A percentile compares a stretch with the other conserved stretches of the same genome.
Conservation (phyloP, 2,888 invertebrate species). For the Harpagoxenus sublaevis region DNA sequence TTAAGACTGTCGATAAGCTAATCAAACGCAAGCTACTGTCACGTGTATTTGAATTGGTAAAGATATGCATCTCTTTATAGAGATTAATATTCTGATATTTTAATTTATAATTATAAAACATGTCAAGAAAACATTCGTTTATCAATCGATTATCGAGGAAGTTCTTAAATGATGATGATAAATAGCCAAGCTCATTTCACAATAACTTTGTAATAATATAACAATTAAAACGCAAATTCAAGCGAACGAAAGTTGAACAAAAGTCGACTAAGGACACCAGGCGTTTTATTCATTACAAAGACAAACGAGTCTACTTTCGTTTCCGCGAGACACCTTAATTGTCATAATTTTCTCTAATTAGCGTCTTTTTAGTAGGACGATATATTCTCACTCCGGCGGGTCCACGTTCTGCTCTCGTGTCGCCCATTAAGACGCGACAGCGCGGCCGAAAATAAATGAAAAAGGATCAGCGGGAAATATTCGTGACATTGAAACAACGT, state of each 20-base stretch:
- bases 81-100: constrained; percentile 30
- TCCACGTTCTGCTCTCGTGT: constrained; percentile 3
- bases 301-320: constrained; percentile 25
- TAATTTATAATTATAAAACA: not conserved
- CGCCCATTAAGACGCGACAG: constrained; percentile 30
- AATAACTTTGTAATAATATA: not conserved
- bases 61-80: constrained; percentile 12
- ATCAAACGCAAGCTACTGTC: not conserved
- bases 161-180: not conserved
- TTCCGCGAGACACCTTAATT: constrained; percentile 19
- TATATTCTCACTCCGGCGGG: not conserved
- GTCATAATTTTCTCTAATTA: constrained; percentile 43
- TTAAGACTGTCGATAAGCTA: constrained; percentile 32
- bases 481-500: constrained; percentile 75
- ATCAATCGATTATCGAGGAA: not conserved
- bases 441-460: not conserved
- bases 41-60: constrained; percentile 1
- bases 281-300: constrained; percentile 23
- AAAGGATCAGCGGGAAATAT: constrained; percentile 52
- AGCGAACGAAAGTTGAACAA: not conserved
- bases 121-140: not conserved
- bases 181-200: not conserved
- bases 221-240: not conserved
- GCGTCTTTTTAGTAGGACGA: not conserved
- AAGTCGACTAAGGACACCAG: not conserved